Base-by-base conservation (phyloP, 2,113 vertebrate genomes). In the Mungos mungo region DNA sequence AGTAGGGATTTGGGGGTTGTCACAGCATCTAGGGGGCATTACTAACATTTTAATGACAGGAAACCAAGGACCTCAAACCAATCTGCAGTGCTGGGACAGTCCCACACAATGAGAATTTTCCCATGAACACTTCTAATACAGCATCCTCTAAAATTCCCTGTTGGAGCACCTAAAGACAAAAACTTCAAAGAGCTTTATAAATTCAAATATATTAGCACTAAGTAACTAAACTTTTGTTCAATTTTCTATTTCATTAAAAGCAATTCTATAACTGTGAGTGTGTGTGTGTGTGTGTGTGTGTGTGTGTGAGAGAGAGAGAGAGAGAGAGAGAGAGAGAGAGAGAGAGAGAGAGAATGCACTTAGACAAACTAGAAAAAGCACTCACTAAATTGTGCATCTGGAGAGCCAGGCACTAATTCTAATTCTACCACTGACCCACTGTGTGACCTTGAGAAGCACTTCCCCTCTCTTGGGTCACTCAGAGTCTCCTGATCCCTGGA, bases 161-260 rank as follows among this genome's bases (percentile, higher is more conserved):
- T 54, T 87, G 12, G 38, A 71, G 18, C 5, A 74, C 33, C 31
- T 82, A 29, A 68, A 79, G 29, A 57, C 38, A 57, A 96, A 89
- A 38, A 72, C 11, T 81, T 84, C 41, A 85, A 95, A 93, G 29
- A 95, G 15, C 7, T 74, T 95, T 83, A 95, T 33, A 65, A 93
- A 82, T 65, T 83, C 41, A 96, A 94, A 33, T 60, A 47, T 50
- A 2, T 83, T 80, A 95, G 15, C 14, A 74, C 8, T 82, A 95
- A 85, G 31, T 80, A 82, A 29, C 82, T 88, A 66, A 79, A 68
- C 4, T 57, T 86, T 76, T 74, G 7, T 84, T 60, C 52, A 65
- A 86, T 91, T 96, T 96, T 89, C 57, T 54, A 11, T 69, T 93
- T 80, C 31, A 90, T 84, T 82, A 65, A 50, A 90, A 85, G 16